Base-by-base conservation (phyloP, 2,888 invertebrate genomes). In the Caenorhabditis sulstoni region DNA sequence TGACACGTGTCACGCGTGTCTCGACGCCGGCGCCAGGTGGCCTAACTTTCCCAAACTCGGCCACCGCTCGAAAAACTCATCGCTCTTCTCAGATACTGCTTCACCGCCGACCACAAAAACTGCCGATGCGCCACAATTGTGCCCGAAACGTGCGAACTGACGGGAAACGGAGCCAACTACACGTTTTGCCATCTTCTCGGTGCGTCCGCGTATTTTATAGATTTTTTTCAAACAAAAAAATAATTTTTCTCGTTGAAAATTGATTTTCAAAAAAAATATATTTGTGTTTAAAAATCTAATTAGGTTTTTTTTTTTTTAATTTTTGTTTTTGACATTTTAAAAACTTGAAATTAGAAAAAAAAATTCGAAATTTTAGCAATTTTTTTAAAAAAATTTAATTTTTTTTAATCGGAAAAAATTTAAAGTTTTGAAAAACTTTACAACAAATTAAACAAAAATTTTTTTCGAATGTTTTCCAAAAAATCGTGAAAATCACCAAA, bases 181-280 rank as follows among this genome's bases (percentile, higher is more conserved):
- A 78, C 71, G 23, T 78, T 61, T 22, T 78, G 78, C 45, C 70
- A 73, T 58, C 50, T 78, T 12, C 44, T 78, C 35, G 78, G 78
- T 78, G 4, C 20, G 39, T 16, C 2, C 12, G 14, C 14, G 7
- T 37, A 37, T 5, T 41, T 39, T n/a, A 12, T 16, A 23, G 8
- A 20, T 14, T 35, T 5, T 5, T n/a, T 45, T 55, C n/a, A 9
- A 18, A 16, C 7, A 29, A 29, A 29, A 29, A 29, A 29, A 29
- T 22, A 18, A 12, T 44, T n/a, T 20, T 39, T 14, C 22, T n/a
- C n/a, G n/a, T 29, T 7, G 7, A 29, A 29, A 29, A 29, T 29
- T 22, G 18, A n/a, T n/a, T n/a, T n/a, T n/a, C n/a, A n/a, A n/a
- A n/a, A n/a, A n/a, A n/a, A n/a, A n/a, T n/a, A n/a, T n/a, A n/a